Percentiles rank a stretch among this genome's conserved stretches.
phyloP scores from a whole-genome alignment of 2,797 vertebrate species.

The Pteronotus mesoamericanus region DNA sequence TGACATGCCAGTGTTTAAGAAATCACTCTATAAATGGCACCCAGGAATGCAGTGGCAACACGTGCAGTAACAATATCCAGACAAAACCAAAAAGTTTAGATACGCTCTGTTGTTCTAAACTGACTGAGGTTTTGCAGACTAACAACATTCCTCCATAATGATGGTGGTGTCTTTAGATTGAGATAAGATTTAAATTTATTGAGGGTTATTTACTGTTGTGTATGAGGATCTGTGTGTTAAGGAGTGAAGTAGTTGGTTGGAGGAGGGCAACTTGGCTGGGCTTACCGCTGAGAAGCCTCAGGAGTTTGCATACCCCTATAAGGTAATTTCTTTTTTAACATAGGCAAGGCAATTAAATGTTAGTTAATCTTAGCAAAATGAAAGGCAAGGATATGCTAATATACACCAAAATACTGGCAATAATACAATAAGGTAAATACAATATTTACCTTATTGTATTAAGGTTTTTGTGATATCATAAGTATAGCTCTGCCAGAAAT shows the following conservation, averaged over 20 bases:
- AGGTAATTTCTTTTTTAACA: constrained; percentile 74
- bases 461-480: constrained; percentile 28
- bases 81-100: constrained; percentile 65
- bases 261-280: constrained; percentile 50
- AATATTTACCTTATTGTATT: constrained; percentile 48
- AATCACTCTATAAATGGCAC: constrained; percentile 67
- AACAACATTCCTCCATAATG: constrained; percentile 69
- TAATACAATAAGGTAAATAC: too few species aligned
- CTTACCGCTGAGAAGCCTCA: constrained; percentile 64
- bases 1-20: constrained; percentile 59
- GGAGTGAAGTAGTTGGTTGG: constrained; percentile 5
- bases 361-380: constrained; percentile 54
- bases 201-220: constrained; percentile 69
- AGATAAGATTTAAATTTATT: constrained; percentile 81
- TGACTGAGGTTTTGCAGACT: constrained; percentile 77
- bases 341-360: constrained; percentile 75
- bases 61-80: constrained; percentile 69
- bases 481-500: constrained; percentile 34
- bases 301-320: constrained; percentile 78
- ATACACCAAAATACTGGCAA: constrained; percentile 5
- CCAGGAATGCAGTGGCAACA: constrained; percentile 49
- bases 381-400: constrained; percentile 19
- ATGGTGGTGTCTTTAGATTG: constrained; percentile 70
- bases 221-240: constrained; percentile 30
- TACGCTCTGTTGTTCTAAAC: constrained; percentile 66